Base-by-base conservation (phyloP, 1,140 invertebrate genomes). In the Theocolax elegans region DNA sequence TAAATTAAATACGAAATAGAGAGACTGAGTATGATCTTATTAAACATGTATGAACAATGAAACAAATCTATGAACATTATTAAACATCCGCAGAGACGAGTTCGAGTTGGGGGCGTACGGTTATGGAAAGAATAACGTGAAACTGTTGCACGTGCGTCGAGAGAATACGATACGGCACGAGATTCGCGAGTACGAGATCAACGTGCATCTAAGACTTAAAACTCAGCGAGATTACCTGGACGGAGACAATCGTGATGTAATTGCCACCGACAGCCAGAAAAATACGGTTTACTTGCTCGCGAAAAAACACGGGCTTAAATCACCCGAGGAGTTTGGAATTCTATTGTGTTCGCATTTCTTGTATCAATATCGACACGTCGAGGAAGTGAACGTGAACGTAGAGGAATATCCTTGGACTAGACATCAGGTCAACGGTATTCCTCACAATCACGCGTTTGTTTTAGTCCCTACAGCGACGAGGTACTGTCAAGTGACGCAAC, bases 251-350 rank as follows among this genome's bases (percentile, higher is more conserved):
- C 87, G 88, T 38, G 90, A 92, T 74, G 90, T 92, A 42, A 89
- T 92, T n/a, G 92, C 92, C 1, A 94, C 93, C 0, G 93, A 94
- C 76, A 91, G 92, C 8, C 93, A 94, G 75, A 94, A 94, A 85
- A 94, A 94, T 76, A 94, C 92, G 0, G 90, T 94, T n/a, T 93
- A 93, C 77, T 77, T 93, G 25, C 75, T 94, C 72, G 93, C 93
- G 10, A 93, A 92, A 78, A 91, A 92, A 73, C 84, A 91, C 79
- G 92, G 92, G 40, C 88, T 93, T 0, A 89, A 90, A 68, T 90
- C 89, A 9, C 91, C 92, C 1, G 93, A 94, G 78, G 89, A 90
- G 64, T 94, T 94, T 80, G 92, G 88, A 1, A 84, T 93, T 3
- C 80, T 91, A 4, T 81, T 93, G 23, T 90, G 90, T 74, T 88